phyloP scores from a whole-genome alignment of 2,888 invertebrate genomes.

The Apomyelois bistriatella region DNA sequence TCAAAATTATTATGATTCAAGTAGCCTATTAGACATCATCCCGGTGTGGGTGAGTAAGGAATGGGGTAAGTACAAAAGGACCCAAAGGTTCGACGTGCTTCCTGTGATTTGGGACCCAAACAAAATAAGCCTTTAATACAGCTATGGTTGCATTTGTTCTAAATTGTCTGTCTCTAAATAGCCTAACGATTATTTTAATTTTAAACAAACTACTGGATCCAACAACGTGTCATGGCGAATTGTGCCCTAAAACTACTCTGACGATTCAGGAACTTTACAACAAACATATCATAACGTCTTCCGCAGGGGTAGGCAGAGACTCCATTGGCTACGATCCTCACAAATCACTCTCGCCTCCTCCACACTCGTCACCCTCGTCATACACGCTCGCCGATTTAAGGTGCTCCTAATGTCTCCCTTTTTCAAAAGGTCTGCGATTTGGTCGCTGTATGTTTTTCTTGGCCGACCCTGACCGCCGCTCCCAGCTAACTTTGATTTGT shows the following conservation, averaged over 20 bases:
- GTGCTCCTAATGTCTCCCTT: constrained; percentile 11
- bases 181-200: constrained; percentile 97
- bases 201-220: constrained; percentile 86
- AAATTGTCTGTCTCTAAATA: too few species aligned
- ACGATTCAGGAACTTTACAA: too few species aligned
- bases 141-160: too few species aligned
- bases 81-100: too few species aligned
- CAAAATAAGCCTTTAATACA: too few species aligned
- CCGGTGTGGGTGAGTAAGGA: too few species aligned
- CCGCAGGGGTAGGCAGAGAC: neutral
- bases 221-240: constrained; percentile 85
- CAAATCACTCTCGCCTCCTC: constrained; percentile 11
- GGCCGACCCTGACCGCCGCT: neutral
- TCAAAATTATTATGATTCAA: too few species aligned
- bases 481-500: neutral
- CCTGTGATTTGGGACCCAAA: too few species aligned
- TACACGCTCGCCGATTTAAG: constrained; percentile 15
- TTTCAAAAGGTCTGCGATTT: constrained; percentile 12
- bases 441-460: neutral
- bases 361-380: constrained; percentile 15
- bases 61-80: too few species aligned
- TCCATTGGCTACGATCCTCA: neutral
- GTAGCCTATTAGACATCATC: too few species aligned
- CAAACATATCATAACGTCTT: neutral
- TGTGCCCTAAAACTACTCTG: too few species aligned